Conservation (phyloP, 2,888 invertebrate genomes). For the Sisyra terminalis region DNA sequence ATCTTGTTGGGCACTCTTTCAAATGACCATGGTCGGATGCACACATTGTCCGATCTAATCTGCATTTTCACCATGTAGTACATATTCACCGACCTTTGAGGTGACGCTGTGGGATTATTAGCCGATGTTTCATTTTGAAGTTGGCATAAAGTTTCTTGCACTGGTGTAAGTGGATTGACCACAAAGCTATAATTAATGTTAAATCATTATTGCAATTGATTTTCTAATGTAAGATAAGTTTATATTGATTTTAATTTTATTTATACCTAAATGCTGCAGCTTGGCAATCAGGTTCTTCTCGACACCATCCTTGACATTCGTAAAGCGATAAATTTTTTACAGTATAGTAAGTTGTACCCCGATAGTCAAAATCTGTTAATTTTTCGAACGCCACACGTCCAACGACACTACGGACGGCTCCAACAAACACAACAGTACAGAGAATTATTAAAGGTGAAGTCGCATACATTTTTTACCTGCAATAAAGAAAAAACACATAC, state of each 20-base stretch:
- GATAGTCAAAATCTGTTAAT: conserved; percentile 79
- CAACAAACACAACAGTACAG: background rate
- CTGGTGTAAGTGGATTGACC: conserved; percentile 77
- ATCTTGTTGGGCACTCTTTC: conserved; percentile 87
- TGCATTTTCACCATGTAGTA: conserved; percentile 91
- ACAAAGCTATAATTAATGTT: conserved; percentile 51
- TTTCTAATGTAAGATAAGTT: no score
- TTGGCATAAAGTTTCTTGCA: conserved; percentile 81
- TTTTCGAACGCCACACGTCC: conserved; percentile 86
- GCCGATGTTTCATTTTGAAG: conserved; percentile 86
- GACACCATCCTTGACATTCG: conserved; percentile 91
- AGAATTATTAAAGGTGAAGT: background rate
- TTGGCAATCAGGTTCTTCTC: conserved; percentile 81
- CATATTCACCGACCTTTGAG: conserved; percentile 74
- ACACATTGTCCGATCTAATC: conserved; percentile 80
- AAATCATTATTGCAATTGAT: background rate
- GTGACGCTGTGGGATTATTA: conserved; percentile 70
- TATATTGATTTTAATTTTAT: background rate
- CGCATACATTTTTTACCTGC: background rate
- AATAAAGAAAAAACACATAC: background rate
- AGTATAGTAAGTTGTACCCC: conserved; percentile 82
- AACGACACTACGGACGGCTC: conserved; percentile 23
- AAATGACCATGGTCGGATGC: conserved; percentile 83
- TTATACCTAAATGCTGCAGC: conserved; percentile 68
- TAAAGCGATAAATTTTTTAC: conserved; percentile 82